These are phyloP conservation scores for Chesias legatella DNA, from an alignment of 2,888 invertebrate species.

Conservation along the genomic window DNA sequence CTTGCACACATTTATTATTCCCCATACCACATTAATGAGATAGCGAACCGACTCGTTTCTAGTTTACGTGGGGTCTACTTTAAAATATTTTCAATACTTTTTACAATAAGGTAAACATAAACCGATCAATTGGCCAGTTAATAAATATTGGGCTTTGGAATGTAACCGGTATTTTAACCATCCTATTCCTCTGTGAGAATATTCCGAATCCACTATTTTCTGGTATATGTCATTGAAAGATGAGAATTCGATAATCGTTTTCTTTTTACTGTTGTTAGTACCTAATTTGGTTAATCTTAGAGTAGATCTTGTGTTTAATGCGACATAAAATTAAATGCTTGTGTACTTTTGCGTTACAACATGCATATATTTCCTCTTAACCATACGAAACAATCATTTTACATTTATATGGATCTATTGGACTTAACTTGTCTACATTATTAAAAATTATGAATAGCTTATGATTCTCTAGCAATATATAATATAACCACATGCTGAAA, in stretches of 20 bases:
- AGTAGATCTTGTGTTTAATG: too few relatives aligned
- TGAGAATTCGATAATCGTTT: not conserved
- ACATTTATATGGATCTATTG: too few relatives aligned
- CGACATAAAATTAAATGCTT: too few relatives aligned
- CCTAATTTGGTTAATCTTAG: not conserved
- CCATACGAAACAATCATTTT: too few relatives aligned
- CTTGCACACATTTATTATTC: constrained; percentile 55
- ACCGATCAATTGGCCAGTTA: constrained; percentile 32
- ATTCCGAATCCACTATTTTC: constrained; percentile 19
- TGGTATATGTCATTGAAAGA: constrained; percentile 2
- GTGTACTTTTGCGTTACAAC: too few relatives aligned
- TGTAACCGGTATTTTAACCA: constrained; percentile 40
- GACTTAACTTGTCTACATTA: too few relatives aligned
- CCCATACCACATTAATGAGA: constrained; percentile 52
- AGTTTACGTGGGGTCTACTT: constrained; percentile 35
- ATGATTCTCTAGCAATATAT: too few relatives aligned
- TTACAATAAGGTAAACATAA: constrained; percentile 33
- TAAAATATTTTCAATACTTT: constrained; percentile 27
- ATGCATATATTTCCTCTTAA: too few relatives aligned
- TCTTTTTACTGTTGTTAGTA: not conserved
- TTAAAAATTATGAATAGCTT: too few relatives aligned
- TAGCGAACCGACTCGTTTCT: constrained; percentile 48
- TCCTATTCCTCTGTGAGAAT: constrained; percentile 27
- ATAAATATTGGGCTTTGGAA: constrained; percentile 32
- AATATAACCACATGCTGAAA: too few relatives aligned